A percentile compares a stretch with the other conserved stretches of the same genome.
Conservation (phyloP, 2,113 vertebrate genomes). For the Chlamydotis undulata region DNA sequence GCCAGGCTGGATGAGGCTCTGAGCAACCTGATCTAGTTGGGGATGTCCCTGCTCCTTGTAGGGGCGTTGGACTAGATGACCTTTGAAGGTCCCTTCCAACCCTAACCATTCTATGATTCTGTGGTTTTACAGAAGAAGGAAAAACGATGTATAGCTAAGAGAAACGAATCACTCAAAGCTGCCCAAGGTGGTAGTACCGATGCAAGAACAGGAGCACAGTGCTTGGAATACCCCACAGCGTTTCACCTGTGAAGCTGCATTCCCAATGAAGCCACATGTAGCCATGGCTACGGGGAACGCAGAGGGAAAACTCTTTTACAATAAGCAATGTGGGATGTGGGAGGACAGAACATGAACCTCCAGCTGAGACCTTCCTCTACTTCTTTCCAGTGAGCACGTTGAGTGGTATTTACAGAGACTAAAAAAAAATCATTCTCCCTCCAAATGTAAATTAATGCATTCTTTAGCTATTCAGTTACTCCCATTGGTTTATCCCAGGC, state of each 20-base stretch:
- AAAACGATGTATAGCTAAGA: not conserved
- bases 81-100: too few species aligned
- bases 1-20: too few species aligned
- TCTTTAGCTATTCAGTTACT: not conserved
- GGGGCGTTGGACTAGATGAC: too few species aligned
- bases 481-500: not conserved
- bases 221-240: not conserved
- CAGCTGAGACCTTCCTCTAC: not conserved
- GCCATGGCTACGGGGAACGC: rapidly evolving
- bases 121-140: not conserved
- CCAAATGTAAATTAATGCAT: not conserved
- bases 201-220: not conserved
- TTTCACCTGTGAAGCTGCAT: not conserved
- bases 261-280: not conserved
- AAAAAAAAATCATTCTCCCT: not conserved
- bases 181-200: not conserved
- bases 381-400: not conserved
- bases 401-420: not conserved
- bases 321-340: not conserved
- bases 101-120: too few species aligned
- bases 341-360: not conserved
- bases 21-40: too few species aligned
- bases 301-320: not conserved
- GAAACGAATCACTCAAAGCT: not conserved
- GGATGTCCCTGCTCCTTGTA: too few species aligned